Evolutionary conservation across 2,113 vertebrate genomes (phyloP), one percentile per base, ranked within the genome.

Genomic region (Equus przewalskii): DNA sequence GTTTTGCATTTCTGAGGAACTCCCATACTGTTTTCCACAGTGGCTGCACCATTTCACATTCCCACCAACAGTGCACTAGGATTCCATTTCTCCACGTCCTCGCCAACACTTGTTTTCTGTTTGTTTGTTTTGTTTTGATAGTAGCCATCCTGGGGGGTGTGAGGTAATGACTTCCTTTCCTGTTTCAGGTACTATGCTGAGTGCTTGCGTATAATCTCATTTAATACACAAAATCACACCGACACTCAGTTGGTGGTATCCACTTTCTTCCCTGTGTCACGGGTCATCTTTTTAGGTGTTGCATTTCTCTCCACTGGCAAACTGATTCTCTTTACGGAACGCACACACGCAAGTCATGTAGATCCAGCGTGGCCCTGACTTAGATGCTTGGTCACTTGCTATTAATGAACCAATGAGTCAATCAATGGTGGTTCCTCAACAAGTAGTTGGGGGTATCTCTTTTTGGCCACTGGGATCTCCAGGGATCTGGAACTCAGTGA

Each of bases 301-400:
- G 11, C 18, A 1, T 41, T 64, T 56, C 33, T 91, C n/a, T 11
- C 79, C 33, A 30, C 22, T 14, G 28, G 41, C 22, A 64, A 4
- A 18, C 18, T 54, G 78, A 82, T 24, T 84, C 28, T 44, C 22
- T 79, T 3, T 0, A 49, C 0, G 46, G 51, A 22, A 56, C 7
- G 41, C 12, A 49, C 6, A 22, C 6, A 14, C 0, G 16, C 9
- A 10, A 6, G 28, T 26, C 19, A 6, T 0, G 15, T 1, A 18
- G 60, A 15, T 18, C 7, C 28, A 0, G 30, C 4, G 8, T 6
- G 3, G 26, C 49, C 54, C 46, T 30, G 36, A 44, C 56, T 49
- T 33, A 73, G 56, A 62, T 0, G 30, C 41, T 56, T 24, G 4
- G 64, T 15, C 18, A 13, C 13, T 76, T 95, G 69, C 28, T 65